These are phyloP conservation scores for Apotomis betuletana DNA, from an alignment of 2,888 invertebrate genomes.

Conservation along the genomic window DNA sequence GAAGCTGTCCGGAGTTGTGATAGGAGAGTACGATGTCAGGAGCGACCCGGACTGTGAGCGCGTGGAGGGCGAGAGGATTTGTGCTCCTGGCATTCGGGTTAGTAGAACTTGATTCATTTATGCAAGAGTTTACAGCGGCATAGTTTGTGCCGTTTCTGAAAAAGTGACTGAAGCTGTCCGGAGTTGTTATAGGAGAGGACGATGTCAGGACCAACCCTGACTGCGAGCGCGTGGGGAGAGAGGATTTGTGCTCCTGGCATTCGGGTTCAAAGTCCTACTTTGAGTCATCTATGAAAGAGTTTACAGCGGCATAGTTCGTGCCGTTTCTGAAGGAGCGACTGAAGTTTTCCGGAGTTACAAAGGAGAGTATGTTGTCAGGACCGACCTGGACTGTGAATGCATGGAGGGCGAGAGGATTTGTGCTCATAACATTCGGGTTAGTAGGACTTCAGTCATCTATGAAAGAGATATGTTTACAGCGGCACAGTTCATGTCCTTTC, in stretches of 20 bases:
- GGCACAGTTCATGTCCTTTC: too few relatives aligned
- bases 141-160: too few relatives aligned
- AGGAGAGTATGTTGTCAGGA: constrained; percentile 83
- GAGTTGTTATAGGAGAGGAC: too few relatives aligned
- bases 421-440: constrained; percentile 60
- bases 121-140: too few relatives aligned
- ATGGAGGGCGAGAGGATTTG: constrained; percentile 61
- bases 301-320: constrained; percentile 85
- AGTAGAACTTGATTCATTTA: constrained; percentile 30
- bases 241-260: too few relatives aligned
- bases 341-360: constrained; percentile 74
- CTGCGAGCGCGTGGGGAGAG: too few relatives aligned
- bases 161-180: too few relatives aligned
- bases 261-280: too few relatives aligned
- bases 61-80: constrained; percentile 59
- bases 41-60: constrained; percentile 74
- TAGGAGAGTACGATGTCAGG: constrained; percentile 85
- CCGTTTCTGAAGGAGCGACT: constrained; percentile 73
- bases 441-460: neutral
- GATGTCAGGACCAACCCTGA: too few relatives aligned
- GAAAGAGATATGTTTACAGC: neutral
- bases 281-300: constrained; percentile 51
- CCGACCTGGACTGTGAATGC: constrained; percentile 72
- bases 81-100: constrained; percentile 63
- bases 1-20: constrained; percentile 76